Base-by-base conservation (phyloP, 1,140 invertebrate genomes). In the Scaptodrosophila lebanonensis region DNA sequence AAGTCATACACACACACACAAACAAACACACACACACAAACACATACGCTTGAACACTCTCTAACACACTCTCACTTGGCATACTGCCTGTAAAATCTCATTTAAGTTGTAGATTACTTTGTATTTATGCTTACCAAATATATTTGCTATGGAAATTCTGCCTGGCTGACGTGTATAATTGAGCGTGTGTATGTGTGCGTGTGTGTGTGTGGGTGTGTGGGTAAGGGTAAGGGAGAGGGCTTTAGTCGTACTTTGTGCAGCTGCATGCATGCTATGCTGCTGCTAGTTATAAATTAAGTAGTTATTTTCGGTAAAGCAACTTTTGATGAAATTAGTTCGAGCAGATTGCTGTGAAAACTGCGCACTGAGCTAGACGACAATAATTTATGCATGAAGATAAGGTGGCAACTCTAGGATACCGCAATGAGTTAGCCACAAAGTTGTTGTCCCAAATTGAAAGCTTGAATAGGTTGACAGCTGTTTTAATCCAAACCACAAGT, bases 21-120 rank as follows among this genome's bases (percentile, higher is more conserved):
- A 4, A 25, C 3, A 25, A 25, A 25, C 3, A 25, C 22, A 25
- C 22, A 25, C 22, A 25, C 22, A 25, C 3, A 25, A 4, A 8
- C 22, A 25, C 22, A 25, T 8, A 25, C 22, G 3, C 8, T 4
- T 25, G 22, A 3, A 25, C 22, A 4, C 8, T 25, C 3, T 25
- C 3, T 8, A 25, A 25, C 22, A 25, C n/a, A n/a, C n/a, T n/a
- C n/a, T n/a, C n/a, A n/a, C n/a, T n/a, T n/a, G n/a, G n/a, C n/a
- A n/a, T n/a, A 8, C 22, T 8, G 22, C 22, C 8, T 25, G 29
- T 39, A 36, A 42, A 67, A 72, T 68, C 73, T 77, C 64, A 77
- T 77, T 73, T 73, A 77, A 77, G 67, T 77, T 77, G 73, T 47
- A 79, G 73, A 77, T 77, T 77, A 79, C 73, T 61, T 63, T 73